These are phyloP conservation scores for Oikopleura albicans DNA, from an alignment of 23 tunicate genomes.

Conservation along the genomic window DNA sequence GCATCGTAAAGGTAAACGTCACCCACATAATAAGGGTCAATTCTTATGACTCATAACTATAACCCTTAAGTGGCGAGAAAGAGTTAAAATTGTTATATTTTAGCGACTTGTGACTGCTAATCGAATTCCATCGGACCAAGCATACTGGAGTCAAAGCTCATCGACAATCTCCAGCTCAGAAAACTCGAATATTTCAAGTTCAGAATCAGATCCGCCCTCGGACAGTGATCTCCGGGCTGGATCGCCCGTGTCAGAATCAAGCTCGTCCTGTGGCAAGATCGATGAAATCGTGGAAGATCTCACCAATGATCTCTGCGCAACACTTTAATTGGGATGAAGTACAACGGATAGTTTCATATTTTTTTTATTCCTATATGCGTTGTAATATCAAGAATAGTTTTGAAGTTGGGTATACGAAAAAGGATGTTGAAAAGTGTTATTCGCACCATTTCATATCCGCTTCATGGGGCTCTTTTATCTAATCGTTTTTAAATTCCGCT, in stretches of 20 bases:
- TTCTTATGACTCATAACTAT: background rate
- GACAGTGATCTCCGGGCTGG: background rate
- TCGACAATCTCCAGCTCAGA: background rate
- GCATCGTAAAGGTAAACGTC: background rate
- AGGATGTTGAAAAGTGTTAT: too few species aligned
- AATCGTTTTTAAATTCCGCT: too few species aligned
- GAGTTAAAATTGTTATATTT: background rate
- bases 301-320: background rate
- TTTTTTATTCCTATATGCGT: too few species aligned
- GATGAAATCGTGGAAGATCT: background rate
- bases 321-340: background rate
- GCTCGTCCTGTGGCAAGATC: background rate
- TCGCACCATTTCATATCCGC: too few species aligned
- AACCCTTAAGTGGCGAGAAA: background rate
- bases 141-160: conserved; percentile 12
- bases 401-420: too few species aligned
- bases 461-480: too few species aligned
- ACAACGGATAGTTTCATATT: background rate
- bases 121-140: background rate
- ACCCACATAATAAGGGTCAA: too few species aligned
- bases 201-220: conserved; percentile 3
- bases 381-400: too few species aligned
- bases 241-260: background rate
- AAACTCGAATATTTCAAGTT: background rate
- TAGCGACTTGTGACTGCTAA: conserved; percentile 12